Conservation (phyloP, 64 coral and sea anemone genomes). For the Stichodactyla mertensii region DNA sequence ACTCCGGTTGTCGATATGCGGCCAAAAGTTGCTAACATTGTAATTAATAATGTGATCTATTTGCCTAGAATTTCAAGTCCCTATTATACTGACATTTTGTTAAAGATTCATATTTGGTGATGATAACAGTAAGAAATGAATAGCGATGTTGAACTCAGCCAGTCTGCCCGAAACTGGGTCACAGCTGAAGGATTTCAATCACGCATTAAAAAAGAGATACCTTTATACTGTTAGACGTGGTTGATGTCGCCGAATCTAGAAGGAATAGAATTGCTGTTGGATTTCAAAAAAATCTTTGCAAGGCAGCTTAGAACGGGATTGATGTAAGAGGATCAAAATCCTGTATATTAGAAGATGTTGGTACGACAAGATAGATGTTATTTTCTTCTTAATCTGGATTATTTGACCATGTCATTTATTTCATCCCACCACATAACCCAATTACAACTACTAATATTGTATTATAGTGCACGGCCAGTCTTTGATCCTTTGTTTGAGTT, state of each 20-base stretch:
- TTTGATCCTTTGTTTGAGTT: constrained; percentile 13
- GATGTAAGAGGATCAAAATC: neutral
- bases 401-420: neutral
- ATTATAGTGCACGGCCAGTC: neutral
- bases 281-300: neutral
- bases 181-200: too few relatives aligned
- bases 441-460: neutral
- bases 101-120: neutral
- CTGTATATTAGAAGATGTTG: neutral
- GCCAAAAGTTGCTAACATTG: neutral
- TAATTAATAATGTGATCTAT: neutral
- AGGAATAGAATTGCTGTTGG: neutral
- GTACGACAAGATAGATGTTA: neutral
- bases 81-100: neutral
- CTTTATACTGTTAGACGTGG: too few relatives aligned
- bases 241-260: neutral
- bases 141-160: neutral
- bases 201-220: too few relatives aligned
- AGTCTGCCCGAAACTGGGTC: too few relatives aligned
- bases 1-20: neutral
- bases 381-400: constrained; percentile 2
- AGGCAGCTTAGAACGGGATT: neutral
- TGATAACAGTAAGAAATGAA: neutral
- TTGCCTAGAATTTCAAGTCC: neutral
- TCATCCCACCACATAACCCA: constrained; percentile 1